Evolutionary conservation across 2,113 vertebrate genomes (phyloP).

Genomic region (Malurus cyaneus): DNA sequence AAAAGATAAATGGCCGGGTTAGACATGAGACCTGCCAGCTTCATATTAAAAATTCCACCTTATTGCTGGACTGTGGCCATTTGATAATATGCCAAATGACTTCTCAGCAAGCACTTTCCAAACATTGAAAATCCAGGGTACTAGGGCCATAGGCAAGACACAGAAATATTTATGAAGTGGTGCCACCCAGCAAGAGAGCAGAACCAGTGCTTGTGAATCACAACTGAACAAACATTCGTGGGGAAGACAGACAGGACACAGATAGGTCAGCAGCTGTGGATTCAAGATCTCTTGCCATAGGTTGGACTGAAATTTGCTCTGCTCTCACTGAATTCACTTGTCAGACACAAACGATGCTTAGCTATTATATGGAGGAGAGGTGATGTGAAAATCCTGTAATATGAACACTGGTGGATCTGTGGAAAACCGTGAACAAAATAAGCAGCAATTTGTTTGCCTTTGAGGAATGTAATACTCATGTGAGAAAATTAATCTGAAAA

Average conservation of each 20-base stretch:
- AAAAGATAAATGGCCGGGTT: rapidly evolving
- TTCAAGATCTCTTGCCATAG: not conserved
- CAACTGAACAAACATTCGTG: not conserved
- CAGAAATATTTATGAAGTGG: constrained; percentile 8
- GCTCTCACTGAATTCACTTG: not conserved
- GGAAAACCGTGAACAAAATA: not conserved
- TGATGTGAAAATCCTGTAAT: not conserved
- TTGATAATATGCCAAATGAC: constrained; percentile 36
- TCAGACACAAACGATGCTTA: not conserved
- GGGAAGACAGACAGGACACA: not conserved
- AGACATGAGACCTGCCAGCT: not conserved
- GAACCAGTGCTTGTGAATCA: not conserved
- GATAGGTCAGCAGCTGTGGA: not conserved
- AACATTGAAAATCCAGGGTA: not conserved
- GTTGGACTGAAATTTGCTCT: not conserved
- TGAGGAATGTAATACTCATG: not conserved
- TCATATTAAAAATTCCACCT: constrained; percentile 29
- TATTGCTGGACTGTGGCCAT: not conserved
- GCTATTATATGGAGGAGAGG: not conserved
- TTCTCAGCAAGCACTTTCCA: not conserved
- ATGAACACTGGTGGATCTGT: not conserved
- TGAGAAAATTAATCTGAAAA: not conserved
- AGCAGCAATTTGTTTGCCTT: not conserved
- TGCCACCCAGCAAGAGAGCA: not conserved
- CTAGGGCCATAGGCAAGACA: not conserved